phyloP scores from a whole-genome alignment of 2,888 invertebrate species.

The Chalcosyrphus nemorum region DNA sequence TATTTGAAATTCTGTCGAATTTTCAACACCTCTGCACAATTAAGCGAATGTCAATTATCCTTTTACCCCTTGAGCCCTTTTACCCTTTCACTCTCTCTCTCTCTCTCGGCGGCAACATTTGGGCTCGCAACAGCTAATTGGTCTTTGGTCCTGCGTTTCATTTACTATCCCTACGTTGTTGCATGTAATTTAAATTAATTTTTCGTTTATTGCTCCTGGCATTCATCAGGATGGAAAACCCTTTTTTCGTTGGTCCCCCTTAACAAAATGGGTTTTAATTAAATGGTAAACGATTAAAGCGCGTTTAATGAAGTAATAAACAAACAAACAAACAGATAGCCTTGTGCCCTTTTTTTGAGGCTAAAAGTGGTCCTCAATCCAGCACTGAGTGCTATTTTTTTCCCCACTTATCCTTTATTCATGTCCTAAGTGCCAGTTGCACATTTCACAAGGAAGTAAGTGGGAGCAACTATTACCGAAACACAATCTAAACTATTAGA shows the following conservation, averaged over 20 bases:
- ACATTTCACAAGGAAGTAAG: not conserved
- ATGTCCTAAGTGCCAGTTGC: not conserved
- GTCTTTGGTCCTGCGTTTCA: not conserved
- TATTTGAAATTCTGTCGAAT: not conserved
- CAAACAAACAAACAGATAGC: too few species aligned
- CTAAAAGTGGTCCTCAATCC: too few species aligned
- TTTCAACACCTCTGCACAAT: not conserved
- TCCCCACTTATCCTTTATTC: not conserved
- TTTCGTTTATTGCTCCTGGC: not conserved
- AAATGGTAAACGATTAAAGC: not conserved
- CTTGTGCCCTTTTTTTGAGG: not conserved
- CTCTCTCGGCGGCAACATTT: too few species aligned
- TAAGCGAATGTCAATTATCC: not conserved
- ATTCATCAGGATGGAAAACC: not conserved
- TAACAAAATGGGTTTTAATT: not conserved
- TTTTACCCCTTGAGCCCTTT: too few species aligned
- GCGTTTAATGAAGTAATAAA: not conserved
- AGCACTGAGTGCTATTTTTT: too few species aligned
- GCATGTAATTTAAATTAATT: constrained; percentile 29
- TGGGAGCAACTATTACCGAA: not conserved
- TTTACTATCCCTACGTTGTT: not conserved
- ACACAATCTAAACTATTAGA: not conserved
- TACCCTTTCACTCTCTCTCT: too few species aligned
- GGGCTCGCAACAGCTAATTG: not conserved
- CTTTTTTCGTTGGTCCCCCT: not conserved